These are phyloP conservation scores for Prunella himalayana DNA, from an alignment of 2,113 vertebrate species.

Conservation along the genomic window DNA sequence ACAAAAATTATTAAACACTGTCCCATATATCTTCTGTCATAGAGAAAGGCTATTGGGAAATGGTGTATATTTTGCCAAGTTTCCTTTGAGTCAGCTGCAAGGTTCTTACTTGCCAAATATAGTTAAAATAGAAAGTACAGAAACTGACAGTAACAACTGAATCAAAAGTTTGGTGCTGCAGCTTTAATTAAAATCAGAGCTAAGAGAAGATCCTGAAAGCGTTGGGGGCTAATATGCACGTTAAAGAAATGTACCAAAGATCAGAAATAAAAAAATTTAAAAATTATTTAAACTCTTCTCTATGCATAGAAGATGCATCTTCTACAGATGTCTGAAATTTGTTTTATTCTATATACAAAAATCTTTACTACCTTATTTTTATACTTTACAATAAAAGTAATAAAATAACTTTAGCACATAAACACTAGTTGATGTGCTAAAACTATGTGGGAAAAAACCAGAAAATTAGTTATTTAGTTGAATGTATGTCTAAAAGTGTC, in stretches of 20 bases:
- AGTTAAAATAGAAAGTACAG: not conserved
- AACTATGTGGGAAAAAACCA: not conserved
- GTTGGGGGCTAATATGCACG: not conserved
- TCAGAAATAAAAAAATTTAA: not conserved
- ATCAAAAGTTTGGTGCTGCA: not conserved
- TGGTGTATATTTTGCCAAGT: not conserved
- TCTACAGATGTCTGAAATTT: not conserved
- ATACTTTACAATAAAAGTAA: not conserved
- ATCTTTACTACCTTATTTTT: not conserved
- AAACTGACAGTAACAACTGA: not conserved
- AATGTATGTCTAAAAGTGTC: not conserved
- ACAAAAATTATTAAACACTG: not conserved
- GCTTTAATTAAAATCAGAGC: not conserved
- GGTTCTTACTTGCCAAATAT: not conserved
- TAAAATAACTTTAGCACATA: not conserved
- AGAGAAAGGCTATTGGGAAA: conserved; percentile 6
- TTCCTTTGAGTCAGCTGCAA: conserved; percentile 1
- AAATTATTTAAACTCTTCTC: not conserved
- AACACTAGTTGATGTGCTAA: not conserved
- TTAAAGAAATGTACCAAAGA: not conserved
- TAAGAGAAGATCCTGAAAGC: not conserved
- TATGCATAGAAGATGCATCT: not conserved
- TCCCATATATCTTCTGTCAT: not conserved
- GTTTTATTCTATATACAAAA: not conserved
- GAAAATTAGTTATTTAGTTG: not conserved